Conservation (phyloP, 1,140 invertebrate species). For the Pseudomyrmex pallidus region DNA sequence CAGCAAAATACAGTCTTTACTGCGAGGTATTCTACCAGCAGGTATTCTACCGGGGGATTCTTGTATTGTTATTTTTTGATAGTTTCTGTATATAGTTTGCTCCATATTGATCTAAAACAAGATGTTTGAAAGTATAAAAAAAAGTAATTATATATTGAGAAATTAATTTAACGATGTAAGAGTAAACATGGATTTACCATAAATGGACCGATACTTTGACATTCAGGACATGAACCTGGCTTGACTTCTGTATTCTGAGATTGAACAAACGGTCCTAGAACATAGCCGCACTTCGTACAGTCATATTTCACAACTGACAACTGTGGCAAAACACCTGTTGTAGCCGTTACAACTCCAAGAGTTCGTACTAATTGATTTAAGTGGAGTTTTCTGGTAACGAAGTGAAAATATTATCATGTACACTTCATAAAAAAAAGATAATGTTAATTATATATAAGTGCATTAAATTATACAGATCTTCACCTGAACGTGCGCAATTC, state of each 20-base stretch:
- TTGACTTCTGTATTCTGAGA: slow-evolving; percentile 96
- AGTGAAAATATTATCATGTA: slow-evolving; percentile 57
- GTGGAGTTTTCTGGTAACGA: slow-evolving; percentile 93
- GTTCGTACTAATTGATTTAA: slow-evolving; percentile 98
- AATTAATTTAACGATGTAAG: slow-evolving; percentile 10
- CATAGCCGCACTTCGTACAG: slow-evolving; percentile 97
- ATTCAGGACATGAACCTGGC: slow-evolving; percentile 98
- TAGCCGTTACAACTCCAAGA: slow-evolving; percentile 97
- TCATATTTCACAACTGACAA: slow-evolving; percentile 98
- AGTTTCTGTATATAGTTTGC: slow-evolving; percentile 99
- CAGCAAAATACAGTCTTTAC: slow-evolving; percentile 98
- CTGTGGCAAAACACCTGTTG: slow-evolving; percentile 98
- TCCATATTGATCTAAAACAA: slow-evolving; percentile 93
- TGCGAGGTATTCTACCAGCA: slow-evolving; percentile 98
- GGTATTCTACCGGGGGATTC: slow-evolving; percentile 97
- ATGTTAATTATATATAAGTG: slow-evolving; percentile 35
- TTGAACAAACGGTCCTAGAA: slow-evolving; percentile 98
- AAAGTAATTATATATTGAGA: neutral
- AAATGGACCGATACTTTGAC: slow-evolving; percentile 98
- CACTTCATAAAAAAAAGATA: neutral
- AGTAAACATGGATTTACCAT: slow-evolving; percentile 87
- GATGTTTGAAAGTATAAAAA: slow-evolving; percentile 6
- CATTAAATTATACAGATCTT: slow-evolving; percentile 36
- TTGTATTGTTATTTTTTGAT: slow-evolving; percentile 99
- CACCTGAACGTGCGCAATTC: slow-evolving; percentile 96